Evolutionary conservation across 1,140 invertebrate genomes (phyloP).

Genomic region (Zeugodacus cucurbitae): DNA sequence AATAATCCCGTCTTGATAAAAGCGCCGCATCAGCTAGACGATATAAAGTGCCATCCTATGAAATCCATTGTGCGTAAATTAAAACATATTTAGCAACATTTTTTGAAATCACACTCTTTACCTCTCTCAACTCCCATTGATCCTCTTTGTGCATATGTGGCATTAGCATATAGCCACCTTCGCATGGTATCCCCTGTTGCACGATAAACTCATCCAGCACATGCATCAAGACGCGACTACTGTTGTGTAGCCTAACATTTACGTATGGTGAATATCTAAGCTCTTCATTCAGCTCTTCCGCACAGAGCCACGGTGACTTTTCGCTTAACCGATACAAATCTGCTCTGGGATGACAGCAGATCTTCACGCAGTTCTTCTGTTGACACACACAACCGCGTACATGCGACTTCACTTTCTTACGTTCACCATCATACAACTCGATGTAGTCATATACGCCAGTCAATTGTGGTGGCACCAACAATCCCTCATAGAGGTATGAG

Average conservation of each 20-base stretch:
- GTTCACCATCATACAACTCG: slow-evolving; percentile 35
- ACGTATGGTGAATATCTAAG: slow-evolving; percentile 47
- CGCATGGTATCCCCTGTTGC: slow-evolving; percentile 50
- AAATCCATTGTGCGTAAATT: not conserved
- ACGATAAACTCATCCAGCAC: slow-evolving; percentile 50
- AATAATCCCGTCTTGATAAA: slow-evolving; percentile 52
- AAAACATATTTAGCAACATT: slow-evolving; percentile 20
- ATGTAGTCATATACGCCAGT: slow-evolving; percentile 50
- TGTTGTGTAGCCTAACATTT: slow-evolving; percentile 48
- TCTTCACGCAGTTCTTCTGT: slow-evolving; percentile 48
- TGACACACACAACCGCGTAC: slow-evolving; percentile 54
- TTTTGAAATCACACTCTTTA: slow-evolving; percentile 33
- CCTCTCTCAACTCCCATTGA: slow-evolving; percentile 54
- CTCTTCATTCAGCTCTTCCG: not conserved
- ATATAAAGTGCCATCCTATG: slow-evolving; percentile 48
- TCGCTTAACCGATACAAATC: not conserved
- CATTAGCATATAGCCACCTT: slow-evolving; percentile 43
- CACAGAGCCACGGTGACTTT: slow-evolving; percentile 25
- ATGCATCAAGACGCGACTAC: slow-evolving; percentile 42
- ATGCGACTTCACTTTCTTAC: slow-evolving; percentile 44
- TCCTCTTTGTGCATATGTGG: slow-evolving; percentile 34
- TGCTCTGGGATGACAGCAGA: slow-evolving; percentile 51
- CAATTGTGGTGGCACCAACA: slow-evolving; percentile 49
- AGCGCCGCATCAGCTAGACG: not conserved
- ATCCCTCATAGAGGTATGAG: slow-evolving; percentile 51